Evolutionary conservation across 1,140 invertebrate species (phyloP).

Genomic region (Polypedilum vanderplanki): DNA sequence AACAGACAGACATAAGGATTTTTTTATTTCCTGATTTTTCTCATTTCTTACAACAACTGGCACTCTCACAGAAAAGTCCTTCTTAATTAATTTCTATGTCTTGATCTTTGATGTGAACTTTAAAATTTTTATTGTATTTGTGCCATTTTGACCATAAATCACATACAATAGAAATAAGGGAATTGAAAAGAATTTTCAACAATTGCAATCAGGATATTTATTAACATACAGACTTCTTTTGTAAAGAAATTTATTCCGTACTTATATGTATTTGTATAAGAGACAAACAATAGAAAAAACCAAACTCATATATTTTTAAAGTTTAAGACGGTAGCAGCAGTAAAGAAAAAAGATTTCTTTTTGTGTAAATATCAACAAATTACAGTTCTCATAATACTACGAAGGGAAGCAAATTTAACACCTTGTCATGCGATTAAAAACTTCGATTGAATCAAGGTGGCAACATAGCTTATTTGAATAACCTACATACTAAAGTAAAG

Average conservation of each 20-base stretch:
- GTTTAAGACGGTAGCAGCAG: neutral
- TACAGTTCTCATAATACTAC: neutral
- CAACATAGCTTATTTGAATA: too few relatives aligned
- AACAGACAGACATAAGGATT: conserved; percentile 3
- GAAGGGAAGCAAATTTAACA: neutral
- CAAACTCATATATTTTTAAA: neutral
- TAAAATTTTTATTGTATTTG: neutral
- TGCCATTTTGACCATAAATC: conserved; percentile 10
- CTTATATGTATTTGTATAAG: too few relatives aligned
- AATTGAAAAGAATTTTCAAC: too few relatives aligned
- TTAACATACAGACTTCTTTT: too few relatives aligned
- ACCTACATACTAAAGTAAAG: too few relatives aligned
- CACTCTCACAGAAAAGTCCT: neutral
- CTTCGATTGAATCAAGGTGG: too few relatives aligned
- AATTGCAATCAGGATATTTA: too few relatives aligned
- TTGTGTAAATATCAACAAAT: conserved; percentile 19
- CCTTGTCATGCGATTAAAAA: neutral
- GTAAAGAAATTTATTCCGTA: too few relatives aligned
- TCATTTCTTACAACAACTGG: neutral
- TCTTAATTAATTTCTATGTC: neutral
- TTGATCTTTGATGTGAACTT: conserved; percentile 1
- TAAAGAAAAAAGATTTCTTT: neutral
- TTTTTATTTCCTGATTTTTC: conserved; percentile 15
- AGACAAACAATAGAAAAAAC: neutral
- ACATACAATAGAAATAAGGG: neutral